These are phyloP conservation scores for Patella pellucida DNA, from an alignment of 2,888 invertebrate species.

Conservation along the genomic window DNA sequence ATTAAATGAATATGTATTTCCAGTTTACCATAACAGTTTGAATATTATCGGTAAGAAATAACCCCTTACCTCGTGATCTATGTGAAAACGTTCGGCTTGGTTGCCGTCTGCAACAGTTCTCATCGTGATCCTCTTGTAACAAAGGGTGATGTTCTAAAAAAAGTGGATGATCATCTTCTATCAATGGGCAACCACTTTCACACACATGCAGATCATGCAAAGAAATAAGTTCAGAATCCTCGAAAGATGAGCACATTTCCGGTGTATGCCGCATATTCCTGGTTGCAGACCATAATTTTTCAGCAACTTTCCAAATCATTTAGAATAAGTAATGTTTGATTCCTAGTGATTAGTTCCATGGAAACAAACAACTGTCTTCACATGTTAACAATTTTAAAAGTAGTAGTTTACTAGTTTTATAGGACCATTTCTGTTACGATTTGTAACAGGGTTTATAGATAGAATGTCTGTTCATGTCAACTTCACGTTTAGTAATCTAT, in stretches of 20 bases:
- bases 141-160: neutral
- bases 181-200: slow-evolving; percentile 7
- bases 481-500: too few relatives aligned
- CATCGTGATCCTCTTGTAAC: slow-evolving; percentile 8
- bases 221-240: slow-evolving; percentile 4
- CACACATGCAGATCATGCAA: neutral
- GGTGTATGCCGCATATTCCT: slow-evolving; percentile 4
- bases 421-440: too few relatives aligned
- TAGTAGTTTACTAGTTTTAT: too few relatives aligned
- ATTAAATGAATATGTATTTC: too few relatives aligned
- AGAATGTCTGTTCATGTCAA: too few relatives aligned
- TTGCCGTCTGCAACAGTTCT: neutral
- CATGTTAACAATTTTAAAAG: too few relatives aligned
- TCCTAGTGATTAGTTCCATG: neutral
- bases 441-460: too few relatives aligned
- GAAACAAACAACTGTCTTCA: neutral
- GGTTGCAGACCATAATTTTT: slow-evolving; percentile 26
- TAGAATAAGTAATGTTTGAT: slow-evolving; percentile 3
- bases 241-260: slow-evolving; percentile 9
- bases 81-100: neutral
- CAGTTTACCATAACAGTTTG: too few relatives aligned
- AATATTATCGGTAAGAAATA: too few relatives aligned
- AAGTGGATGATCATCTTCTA: neutral
- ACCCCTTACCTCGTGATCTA: neutral
- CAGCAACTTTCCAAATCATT: slow-evolving; percentile 36